Evolutionary conservation across 2,113 vertebrate genomes (phyloP).

Genomic region (Pelecanus crispus): DNA sequence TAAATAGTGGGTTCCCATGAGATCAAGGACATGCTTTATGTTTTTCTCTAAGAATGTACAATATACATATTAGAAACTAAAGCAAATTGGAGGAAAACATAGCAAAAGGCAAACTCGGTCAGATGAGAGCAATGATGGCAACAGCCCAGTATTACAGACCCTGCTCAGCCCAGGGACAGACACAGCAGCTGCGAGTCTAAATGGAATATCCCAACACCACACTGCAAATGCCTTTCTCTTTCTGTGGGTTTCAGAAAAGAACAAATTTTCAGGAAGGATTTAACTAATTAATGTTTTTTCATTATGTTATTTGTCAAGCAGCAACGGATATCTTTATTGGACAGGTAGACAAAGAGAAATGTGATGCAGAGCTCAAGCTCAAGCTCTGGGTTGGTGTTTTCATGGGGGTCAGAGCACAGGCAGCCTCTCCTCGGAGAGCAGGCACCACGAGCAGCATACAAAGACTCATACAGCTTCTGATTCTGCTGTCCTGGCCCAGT

Average conservation of each 20-base stretch:
- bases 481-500: not conserved
- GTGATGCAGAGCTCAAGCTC: not conserved
- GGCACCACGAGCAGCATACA: not conserved
- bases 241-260: not conserved
- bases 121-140: not conserved
- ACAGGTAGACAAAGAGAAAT: not conserved
- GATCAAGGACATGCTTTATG: not conserved
- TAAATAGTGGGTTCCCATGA: constrained; percentile 7
- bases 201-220: not conserved
- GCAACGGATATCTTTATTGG: not conserved
- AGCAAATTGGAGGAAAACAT: not conserved
- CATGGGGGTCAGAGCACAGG: not conserved
- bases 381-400: not conserved
- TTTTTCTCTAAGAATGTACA: not conserved
- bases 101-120: not conserved
- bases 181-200: fast-evolving
- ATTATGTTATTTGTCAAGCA: not conserved
- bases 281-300: not conserved
- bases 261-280: not conserved
- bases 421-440: not conserved
- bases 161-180: not conserved
- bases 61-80: not conserved
- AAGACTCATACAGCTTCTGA: not conserved
- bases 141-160: not conserved
- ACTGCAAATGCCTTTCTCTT: not conserved